Percentiles rank a stretch among this genome's conserved stretches.
Conservation (phyloP, 2,888 invertebrate genomes). For the Dastarcus helophoroides region DNA sequence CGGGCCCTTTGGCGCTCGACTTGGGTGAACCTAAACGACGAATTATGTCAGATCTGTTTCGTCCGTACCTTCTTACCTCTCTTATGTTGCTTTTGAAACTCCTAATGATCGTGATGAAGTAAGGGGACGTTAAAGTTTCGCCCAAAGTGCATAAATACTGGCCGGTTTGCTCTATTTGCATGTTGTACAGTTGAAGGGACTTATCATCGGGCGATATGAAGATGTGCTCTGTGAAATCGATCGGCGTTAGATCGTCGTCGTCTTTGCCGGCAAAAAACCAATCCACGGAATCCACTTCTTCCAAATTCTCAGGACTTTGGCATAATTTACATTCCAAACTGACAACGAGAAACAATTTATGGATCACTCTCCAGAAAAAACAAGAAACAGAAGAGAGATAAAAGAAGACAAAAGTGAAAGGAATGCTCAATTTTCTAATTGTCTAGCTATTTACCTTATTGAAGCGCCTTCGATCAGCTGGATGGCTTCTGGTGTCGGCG, state of each 20-base stretch:
- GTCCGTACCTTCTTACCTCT: constrained; percentile 13
- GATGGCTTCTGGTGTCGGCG: constrained; percentile 31
- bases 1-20: constrained; percentile 23
- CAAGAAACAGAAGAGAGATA: too few species aligned
- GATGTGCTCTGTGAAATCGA: constrained; percentile 37
- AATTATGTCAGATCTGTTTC: neutral
- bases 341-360: constrained; percentile 12
- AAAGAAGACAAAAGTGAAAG: too few species aligned
- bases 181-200: constrained; percentile 42
- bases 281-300: constrained; percentile 31
- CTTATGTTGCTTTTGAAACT: constrained; percentile 28
- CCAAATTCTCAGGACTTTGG: constrained; percentile 38
- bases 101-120: constrained; percentile 43
- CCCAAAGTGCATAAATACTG: constrained; percentile 46
- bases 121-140: constrained; percentile 34
- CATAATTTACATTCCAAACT: constrained; percentile 44
- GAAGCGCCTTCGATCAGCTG: constrained; percentile 39
- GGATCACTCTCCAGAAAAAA: too few species aligned
- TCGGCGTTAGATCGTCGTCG: constrained; percentile 22
- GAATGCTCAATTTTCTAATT: too few species aligned
- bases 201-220: constrained; percentile 37
- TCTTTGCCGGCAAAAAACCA: constrained; percentile 37
- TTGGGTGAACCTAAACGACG: constrained; percentile 25
- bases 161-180: constrained; percentile 40
- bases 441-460: constrained; percentile 34